These are phyloP conservation scores for Rissa tridactyla DNA, from an alignment of 2,113 vertebrate species.

Conservation along the genomic window DNA sequence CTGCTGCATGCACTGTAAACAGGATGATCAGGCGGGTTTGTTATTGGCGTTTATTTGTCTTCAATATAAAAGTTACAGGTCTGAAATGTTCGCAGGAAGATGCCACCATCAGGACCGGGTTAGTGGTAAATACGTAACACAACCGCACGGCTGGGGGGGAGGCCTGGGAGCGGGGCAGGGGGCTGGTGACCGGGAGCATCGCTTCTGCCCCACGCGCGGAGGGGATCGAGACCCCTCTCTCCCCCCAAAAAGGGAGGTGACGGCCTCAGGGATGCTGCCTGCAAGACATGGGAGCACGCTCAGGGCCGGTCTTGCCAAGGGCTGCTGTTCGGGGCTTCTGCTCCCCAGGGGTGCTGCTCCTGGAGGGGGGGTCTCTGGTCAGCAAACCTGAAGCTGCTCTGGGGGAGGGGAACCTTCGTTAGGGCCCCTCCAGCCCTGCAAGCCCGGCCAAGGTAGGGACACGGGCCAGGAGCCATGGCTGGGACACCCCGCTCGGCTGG, in stretches of 20 bases:
- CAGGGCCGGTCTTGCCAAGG: background rate
- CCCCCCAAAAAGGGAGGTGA: background rate
- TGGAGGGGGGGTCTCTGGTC: background rate
- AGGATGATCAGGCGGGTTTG: slow-evolving; percentile 8
- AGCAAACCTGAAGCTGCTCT: background rate
- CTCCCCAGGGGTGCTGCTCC: background rate
- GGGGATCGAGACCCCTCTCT: background rate
- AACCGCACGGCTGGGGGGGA: background rate
- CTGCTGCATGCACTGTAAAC: slow-evolving; percentile 54
- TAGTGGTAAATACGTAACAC: slow-evolving; percentile 27
- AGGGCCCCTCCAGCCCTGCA: background rate
- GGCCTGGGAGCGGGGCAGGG: background rate
- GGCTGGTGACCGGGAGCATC: background rate
- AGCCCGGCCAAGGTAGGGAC: background rate
- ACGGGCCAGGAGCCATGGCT: background rate
- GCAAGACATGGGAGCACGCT: fast-evolving
- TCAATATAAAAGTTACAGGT: slow-evolving; percentile 75
- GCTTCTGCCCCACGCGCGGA: fast-evolving
- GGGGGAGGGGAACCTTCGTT: background rate
- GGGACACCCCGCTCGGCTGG: background rate
- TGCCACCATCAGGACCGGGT: background rate
- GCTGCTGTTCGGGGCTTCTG: background rate
- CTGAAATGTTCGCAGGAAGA: slow-evolving; percentile 63
- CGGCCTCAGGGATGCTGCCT: background rate
- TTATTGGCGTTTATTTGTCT: slow-evolving; percentile 67